Conservation (phyloP, 2,888 invertebrate species). For the Drosophila niveifrons region DNA sequence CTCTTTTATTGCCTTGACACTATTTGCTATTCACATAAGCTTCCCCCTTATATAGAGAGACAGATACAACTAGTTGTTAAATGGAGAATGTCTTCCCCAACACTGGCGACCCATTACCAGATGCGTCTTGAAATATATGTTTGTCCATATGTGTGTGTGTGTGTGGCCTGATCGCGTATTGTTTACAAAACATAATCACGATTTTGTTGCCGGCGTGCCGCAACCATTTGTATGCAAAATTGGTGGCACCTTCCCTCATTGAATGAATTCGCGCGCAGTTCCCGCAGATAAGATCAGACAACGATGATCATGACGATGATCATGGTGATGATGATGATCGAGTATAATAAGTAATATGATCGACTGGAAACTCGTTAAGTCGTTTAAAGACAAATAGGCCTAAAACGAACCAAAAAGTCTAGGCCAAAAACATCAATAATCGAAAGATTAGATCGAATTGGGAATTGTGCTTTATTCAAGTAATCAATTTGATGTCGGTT, state of each 20-base stretch:
- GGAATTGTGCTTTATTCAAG: conserved; percentile 5
- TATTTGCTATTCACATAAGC: neutral
- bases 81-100: neutral
- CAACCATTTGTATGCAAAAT: conserved; percentile 39
- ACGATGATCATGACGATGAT: no score
- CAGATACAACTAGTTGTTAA: neutral
- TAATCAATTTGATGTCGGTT: neutral
- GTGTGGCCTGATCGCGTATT: conserved; percentile 10
- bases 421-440: conserved; percentile 6
- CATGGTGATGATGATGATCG: neutral
- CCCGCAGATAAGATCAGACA: conserved; percentile 16
- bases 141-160: neutral
- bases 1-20: conserved; percentile 1
- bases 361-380: neutral
- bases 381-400: conserved; percentile 8
- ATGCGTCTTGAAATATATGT: neutral
- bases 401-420: neutral
- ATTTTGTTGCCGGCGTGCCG: conserved; percentile 16
- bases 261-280: conserved; percentile 20
- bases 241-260: conserved; percentile 7
- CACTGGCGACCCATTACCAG: neutral
- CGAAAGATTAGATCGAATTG: neutral
- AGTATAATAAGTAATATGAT: conserved; percentile 12
- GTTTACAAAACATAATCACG: conserved; percentile 38
- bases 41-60: neutral